Evolutionary conservation across 2,797 vertebrate genomes (phyloP).

Genomic region (Halcyon chelicuti): DNA sequence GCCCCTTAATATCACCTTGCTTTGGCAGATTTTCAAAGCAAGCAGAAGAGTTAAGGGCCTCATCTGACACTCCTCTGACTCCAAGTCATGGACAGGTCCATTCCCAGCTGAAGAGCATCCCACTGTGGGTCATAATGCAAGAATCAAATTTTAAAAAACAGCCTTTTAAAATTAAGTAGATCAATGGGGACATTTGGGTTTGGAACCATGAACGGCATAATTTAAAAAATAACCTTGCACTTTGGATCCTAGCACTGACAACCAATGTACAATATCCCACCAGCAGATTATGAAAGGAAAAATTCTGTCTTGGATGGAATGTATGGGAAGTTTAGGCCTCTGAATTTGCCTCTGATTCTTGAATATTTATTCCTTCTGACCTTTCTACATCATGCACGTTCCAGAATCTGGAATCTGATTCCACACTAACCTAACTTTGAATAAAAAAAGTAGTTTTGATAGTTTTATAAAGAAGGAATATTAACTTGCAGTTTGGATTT

Average conservation of each 20-base stretch:
- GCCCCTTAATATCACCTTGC: neutral
- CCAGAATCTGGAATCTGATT: constrained; percentile 37
- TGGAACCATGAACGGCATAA: neutral
- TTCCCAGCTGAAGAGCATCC: neutral
- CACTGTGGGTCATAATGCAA: neutral
- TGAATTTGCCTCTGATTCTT: constrained; percentile 41
- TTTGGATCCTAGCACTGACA: neutral
- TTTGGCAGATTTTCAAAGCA: constrained; percentile 32
- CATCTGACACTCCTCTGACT: neutral
- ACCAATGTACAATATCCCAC: neutral
- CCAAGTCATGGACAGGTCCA: neutral
- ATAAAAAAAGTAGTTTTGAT: neutral
- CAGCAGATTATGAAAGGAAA: constrained; percentile 30
- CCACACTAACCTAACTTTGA: constrained; percentile 14
- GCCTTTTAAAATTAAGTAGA: neutral
- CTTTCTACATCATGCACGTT: constrained; percentile 14
- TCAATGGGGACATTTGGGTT: neutral
- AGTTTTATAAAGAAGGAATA: neutral
- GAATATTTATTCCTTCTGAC: constrained; percentile 47
- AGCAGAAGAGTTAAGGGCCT: neutral
- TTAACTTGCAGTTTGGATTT: constrained; percentile 39
- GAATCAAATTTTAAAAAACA: neutral
- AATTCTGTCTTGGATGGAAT: constrained; percentile 12
- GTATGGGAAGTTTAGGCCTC: constrained; percentile 33
- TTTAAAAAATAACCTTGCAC: neutral